Evolutionary conservation across 1,140 invertebrate species (phyloP), one percentile per base, ranked within the genome.

Genomic region (Papilio helenus): DNA sequence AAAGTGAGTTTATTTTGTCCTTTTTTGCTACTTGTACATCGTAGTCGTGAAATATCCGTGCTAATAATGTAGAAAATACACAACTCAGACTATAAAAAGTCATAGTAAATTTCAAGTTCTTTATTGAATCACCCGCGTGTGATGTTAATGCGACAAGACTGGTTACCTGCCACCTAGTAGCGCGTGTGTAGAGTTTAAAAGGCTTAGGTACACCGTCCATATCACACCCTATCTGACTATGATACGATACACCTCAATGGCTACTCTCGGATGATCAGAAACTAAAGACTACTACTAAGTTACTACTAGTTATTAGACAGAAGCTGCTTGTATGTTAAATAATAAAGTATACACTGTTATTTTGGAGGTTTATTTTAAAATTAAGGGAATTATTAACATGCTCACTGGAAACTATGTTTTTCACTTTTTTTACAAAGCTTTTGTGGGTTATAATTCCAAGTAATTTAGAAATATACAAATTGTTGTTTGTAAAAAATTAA

Each of bases 41-140:
- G 7, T 20, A 55, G 51, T n/a, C 51, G 18, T 55, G 10, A 8
- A 55, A 55, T 20, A 55, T 55, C 8, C n/a, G 51, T 55, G 18
- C 20, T 55, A 61, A 61, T 61, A 23, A 61, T 61, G 20, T 61
- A 26, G 55, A 61, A 61, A 61, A 61, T 26, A 26, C 20, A 61
- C 10, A 23, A 61, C 20, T 26, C 18, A 55, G 51, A 55, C n/a
- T 55, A 26, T 61, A 61, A 26, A 61, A 14, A 26, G 58, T 61
- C 58, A 8, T 61, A 61, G 58, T 26, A 58, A 58, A 61, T 61
- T 61, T 26, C 12, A 61, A 26, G 12, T 55, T 49, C 8, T 58
- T 26, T 61, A 61, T 61, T 3, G 23, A 61, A 61, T 61, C 58
- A 61, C 29, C 26, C 20, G 58, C 23, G 20, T 23, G 58, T 61